Evolutionary conservation across 30 jellyfish, hydroid and myxozoan genomes (phyloP), one percentile per base, ranked within the genome.

Genomic region (Rhopilema esculentum): DNA sequence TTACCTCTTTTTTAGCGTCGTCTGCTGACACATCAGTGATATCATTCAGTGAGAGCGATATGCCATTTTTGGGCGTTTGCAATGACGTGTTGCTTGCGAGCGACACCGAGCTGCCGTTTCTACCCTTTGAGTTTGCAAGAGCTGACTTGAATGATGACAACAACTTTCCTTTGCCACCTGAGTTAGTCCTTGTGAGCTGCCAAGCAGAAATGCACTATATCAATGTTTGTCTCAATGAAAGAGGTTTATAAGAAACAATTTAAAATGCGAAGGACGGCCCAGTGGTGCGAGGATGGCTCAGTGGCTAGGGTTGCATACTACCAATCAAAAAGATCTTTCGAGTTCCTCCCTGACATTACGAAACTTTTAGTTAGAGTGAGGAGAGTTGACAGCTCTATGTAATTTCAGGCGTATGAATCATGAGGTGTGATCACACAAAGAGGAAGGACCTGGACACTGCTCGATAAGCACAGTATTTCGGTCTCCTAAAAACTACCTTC

Each of bases 131-230:
- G 66, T 82, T 80, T 7, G 69, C 86, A 20, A 93, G 49, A 21
- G 97, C 98, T 20, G 97, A 85, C 16, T 97, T 97, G 82, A 93
- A 93, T 64, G 98, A 88, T 49, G 98, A 93, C 0, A 93, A 87
- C 66, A 93, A 28, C 81, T 89, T 85, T 19, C 98, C 96, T 64
- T 85, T 85, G n/a, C 94, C 94, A 33, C 94, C 94, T 4, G 94
- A 85, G 53, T 67, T 72, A 0, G 89, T 74, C 30, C 94, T 87
- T 16, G 85, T 65, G 0, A 85, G 96, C 89, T 66, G 50, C 19
- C 26, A 27, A 51, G 25, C 0, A 84, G 50, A 21, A 7, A 63
- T 31, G 83, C 16, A n/a, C n/a, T n/a, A n/a, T n/a, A n/a, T n/a
- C n/a, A n/a, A n/a, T n/a, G n/a, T n/a, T n/a, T n/a, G n/a, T n/a